Evolutionary conservation across 2,797 vertebrate species (phyloP).

Genomic region (Semotilus atromaculatus): DNA sequence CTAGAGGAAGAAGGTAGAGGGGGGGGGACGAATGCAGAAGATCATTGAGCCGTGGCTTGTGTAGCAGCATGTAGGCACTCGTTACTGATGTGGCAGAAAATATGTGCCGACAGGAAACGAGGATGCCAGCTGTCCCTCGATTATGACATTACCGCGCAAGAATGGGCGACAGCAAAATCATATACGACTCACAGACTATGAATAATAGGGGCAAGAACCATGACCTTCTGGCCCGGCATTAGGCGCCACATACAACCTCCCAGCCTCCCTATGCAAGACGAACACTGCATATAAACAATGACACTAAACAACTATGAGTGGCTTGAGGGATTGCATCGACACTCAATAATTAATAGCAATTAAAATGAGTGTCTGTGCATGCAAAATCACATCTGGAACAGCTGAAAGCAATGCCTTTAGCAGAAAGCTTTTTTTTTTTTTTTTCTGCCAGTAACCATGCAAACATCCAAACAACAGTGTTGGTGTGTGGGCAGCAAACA

Average conservation of each 20-base stretch:
- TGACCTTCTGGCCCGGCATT: constrained; percentile 28
- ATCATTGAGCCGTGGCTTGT: constrained; percentile 67
- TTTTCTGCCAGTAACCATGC: neutral
- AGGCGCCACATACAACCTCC: constrained; percentile 1
- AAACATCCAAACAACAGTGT: constrained; percentile 34
- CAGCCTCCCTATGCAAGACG: neutral
- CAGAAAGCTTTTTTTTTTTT: constrained; percentile 11
- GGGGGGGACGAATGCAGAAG: neutral
- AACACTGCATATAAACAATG: constrained; percentile 9
- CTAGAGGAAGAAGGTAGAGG: neutral
- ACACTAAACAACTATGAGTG: neutral
- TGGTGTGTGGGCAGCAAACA: constrained; percentile 38
- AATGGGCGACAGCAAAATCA: constrained; percentile 61
- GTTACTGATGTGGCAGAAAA: constrained; percentile 79
- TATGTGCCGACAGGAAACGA: constrained; percentile 75
- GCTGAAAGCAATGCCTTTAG: constrained; percentile 42
- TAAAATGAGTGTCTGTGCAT: constrained; percentile 21
- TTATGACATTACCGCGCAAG: constrained; percentile 74
- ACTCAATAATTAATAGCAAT: constrained; percentile 39
- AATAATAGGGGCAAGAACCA: constrained; percentile 38
- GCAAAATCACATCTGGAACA: constrained; percentile 26
- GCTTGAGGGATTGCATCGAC: constrained; percentile 25
- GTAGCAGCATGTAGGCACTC: constrained; percentile 69
- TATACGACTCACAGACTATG: constrained; percentile 30
- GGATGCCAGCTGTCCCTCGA: constrained; percentile 75